Conservation (phyloP, 2,797 vertebrate species). For the Harpagifer antarcticus region DNA sequence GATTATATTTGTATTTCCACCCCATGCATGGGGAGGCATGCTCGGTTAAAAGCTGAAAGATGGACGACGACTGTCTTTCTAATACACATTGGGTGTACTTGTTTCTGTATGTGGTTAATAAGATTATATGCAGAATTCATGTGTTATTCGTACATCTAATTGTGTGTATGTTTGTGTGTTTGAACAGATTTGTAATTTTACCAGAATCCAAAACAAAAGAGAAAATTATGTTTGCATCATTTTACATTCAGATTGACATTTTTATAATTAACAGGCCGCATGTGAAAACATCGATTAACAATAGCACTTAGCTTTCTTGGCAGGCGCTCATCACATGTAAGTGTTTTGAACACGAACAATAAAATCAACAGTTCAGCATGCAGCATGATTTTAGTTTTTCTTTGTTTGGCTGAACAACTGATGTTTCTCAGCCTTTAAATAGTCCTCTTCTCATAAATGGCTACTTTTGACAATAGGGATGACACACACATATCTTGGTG, state of each 20-base stretch:
- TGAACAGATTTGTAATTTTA: constrained; percentile 43
- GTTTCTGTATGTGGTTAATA: neutral
- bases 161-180: neutral
- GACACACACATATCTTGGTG: constrained; percentile 12
- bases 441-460: neutral
- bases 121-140: constrained; percentile 18
- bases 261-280: constrained; percentile 40
- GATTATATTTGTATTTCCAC: constrained; percentile 6
- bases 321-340: neutral
- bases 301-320: constrained; percentile 53
- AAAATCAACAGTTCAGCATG: neutral
- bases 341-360: too few relatives aligned
- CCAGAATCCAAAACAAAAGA: constrained; percentile 43
- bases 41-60: constrained; percentile 8
- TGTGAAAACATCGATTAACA: constrained; percentile 62
- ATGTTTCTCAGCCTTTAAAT: constrained; percentile 4
- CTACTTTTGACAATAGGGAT: constrained; percentile 8
- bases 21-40: neutral
- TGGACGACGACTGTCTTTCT: constrained; percentile 9
- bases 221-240: constrained; percentile 46
- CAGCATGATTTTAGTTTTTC: neutral
- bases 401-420: constrained; percentile 11
- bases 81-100: neutral
- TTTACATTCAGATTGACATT: constrained; percentile 45
- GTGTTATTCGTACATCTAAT: constrained; percentile 23